Base-by-base conservation (phyloP, 2,888 invertebrate species). In the Diarsia mendica region DNA sequence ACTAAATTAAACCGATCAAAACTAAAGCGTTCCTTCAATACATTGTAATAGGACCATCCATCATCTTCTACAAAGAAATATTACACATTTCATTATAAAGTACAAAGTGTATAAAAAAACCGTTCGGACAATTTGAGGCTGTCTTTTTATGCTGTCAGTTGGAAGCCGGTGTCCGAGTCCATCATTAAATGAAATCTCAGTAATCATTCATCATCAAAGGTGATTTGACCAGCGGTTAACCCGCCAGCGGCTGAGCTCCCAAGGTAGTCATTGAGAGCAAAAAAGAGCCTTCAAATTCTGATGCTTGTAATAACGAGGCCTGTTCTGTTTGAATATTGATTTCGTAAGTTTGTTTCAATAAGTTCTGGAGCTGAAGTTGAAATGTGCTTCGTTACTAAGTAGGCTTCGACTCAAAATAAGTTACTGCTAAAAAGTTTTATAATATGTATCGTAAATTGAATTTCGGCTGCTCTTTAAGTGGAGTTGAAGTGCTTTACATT, bases 161-260 rank as follows among this genome's bases (percentile, higher is more conserved):
- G 93, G 93, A 86, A 93, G 93, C 93, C 91, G 91, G 87, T 89
- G 89, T 84, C 83, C 82, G 89, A 88, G 90, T 88, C 92, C 92
- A 90, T 95, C 94, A 96, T 96, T 96, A 96, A 93, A 93, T 89
- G 87, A 94, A 95, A 95, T 94, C 94, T 93, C 91, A 90, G 95
- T 94, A 96, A 96, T 96, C 95, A 96, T 95, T 95, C 93, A 95
- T 95, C 95, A 96, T 96, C 95, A 95, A 91, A 90, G 87, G 91
- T 90, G 92, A 95, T 95, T 94, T 94, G 94, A 93, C 91, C 91
- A 91, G 90, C 91, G 90, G 93, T 94, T 94, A 94, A 91, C 92
- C 91, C 91, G 93, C 93, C 92, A 91, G 90, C 81, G 89, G 92
- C 85, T 53, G 89, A 88, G 92, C 94, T 93, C 88, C 94, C 89